A percentile compares a stretch with the other conserved stretches of the same genome.
Conservation (phyloP, 2,797 vertebrate species). For the Falco peregrinus region DNA sequence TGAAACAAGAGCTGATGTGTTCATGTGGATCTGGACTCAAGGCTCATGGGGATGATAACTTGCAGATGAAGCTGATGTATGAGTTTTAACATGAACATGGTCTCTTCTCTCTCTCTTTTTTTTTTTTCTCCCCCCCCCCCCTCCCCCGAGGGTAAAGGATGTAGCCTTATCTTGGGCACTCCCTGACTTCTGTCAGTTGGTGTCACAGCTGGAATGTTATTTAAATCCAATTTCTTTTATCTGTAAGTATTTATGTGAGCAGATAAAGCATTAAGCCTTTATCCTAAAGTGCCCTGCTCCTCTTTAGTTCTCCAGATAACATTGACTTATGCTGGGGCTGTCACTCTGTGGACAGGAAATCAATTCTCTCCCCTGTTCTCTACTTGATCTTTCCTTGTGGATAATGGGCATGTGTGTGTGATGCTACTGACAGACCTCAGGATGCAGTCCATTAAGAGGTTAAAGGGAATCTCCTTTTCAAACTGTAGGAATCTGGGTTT, state of each 20-base stretch:
- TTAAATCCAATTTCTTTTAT: slow-evolving; percentile 51
- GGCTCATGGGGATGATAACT: background rate
- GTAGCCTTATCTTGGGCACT: slow-evolving; percentile 28
- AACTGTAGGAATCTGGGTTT: background rate
- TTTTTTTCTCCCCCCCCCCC: too few species aligned
- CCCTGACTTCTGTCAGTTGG: background rate
- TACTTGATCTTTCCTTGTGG: background rate
- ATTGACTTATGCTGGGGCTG: background rate
- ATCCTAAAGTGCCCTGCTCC: slow-evolving; percentile 17
- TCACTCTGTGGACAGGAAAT: background rate
- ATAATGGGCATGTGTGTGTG: slow-evolving; percentile 44
- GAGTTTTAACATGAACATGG: background rate
- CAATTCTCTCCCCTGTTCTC: background rate
- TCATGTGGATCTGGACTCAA: background rate
- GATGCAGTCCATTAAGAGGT: slow-evolving; percentile 44
- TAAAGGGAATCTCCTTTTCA: slow-evolving; percentile 15
- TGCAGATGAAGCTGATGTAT: background rate
- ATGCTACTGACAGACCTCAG: slow-evolving; percentile 60
- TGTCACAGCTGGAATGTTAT: slow-evolving; percentile 30
- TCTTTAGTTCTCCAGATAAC: slow-evolving; percentile 46
- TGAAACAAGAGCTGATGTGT: background rate
- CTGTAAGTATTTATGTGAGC: slow-evolving; percentile 33
- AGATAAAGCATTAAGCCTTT: slow-evolving; percentile 36
- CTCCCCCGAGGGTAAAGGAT: background rate
- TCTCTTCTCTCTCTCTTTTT: background rate